Evolutionary conservation across 53 echinoderm and acorn worm species (phyloP).

Genomic region (Hippasteria phrygiana): DNA sequence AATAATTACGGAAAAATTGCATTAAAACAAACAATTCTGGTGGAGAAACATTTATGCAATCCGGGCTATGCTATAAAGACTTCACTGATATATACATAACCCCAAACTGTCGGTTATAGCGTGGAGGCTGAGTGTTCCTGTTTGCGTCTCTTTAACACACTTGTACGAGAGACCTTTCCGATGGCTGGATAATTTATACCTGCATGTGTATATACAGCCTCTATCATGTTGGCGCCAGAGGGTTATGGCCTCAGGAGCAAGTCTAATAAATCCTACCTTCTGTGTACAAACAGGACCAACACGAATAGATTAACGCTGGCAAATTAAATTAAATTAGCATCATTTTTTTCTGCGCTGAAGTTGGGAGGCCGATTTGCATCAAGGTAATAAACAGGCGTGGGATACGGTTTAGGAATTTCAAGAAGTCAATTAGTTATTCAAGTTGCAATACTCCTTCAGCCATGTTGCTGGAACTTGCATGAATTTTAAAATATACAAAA

Average conservation of each 20-base stretch:
- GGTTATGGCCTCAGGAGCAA: background rate
- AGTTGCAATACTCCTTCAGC: too few species aligned
- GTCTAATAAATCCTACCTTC: conserved; percentile 47
- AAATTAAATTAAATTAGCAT: conserved; percentile 27
- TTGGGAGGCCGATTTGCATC: background rate
- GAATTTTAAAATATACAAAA: too few species aligned
- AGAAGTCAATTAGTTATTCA: too few species aligned
- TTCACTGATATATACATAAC: conserved; percentile 37
- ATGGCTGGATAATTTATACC: conserved; percentile 31
- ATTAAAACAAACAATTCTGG: background rate
- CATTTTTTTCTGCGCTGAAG: background rate
- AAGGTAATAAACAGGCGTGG: too few species aligned
- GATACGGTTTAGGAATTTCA: too few species aligned
- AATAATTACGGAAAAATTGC: background rate
- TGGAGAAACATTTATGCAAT: conserved; percentile 35
- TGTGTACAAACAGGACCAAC: conserved; percentile 45
- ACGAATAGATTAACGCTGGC: conserved; percentile 31
- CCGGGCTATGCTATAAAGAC: conserved; percentile 14
- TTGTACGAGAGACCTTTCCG: conserved; percentile 20
- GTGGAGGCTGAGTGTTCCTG: background rate
- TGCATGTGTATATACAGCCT: conserved; percentile 35
- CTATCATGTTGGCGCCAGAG: conserved; percentile 44
- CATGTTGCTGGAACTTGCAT: too few species aligned
- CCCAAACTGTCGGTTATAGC: background rate
- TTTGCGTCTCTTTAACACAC: conserved; percentile 45